Evolutionary conservation across 1,140 invertebrate genomes (phyloP).

Genomic region (Augochlora pura): DNA sequence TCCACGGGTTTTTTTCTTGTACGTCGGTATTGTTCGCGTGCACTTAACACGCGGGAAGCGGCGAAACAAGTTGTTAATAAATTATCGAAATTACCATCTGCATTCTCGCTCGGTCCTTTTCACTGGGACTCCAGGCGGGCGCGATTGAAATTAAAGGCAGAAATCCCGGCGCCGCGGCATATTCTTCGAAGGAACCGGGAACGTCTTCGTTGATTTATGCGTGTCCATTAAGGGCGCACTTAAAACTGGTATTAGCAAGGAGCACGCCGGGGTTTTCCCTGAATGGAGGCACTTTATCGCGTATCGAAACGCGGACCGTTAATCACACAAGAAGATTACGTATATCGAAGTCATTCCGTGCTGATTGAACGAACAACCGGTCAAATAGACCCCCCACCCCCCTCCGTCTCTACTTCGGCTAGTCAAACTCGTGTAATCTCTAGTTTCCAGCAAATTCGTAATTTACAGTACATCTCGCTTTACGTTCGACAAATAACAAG

Average conservation of each 20-base stretch:
- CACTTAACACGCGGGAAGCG: no score
- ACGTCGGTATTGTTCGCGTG: no score
- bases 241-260: slow-evolving; percentile 23
- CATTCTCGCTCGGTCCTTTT: neutral
- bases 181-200: slow-evolving; percentile 17
- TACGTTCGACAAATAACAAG: neutral
- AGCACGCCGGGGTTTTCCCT: neutral
- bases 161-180: slow-evolving; percentile 8
- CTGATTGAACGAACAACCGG: neutral
- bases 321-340: slow-evolving; percentile 11
- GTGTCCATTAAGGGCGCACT: slow-evolving; percentile 27
- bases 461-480: neutral
- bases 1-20: no score
- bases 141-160: slow-evolving; percentile 32
- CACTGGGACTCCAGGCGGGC: neutral
- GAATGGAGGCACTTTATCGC: slow-evolving; percentile 8
- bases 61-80: slow-evolving; percentile 22
- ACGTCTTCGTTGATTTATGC: slow-evolving; percentile 28
- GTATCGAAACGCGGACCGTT: neutral
- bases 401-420: neutral
- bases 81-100: slow-evolving; percentile 6
- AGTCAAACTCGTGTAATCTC: neutral
- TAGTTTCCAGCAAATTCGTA: neutral
- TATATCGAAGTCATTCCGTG: neutral
- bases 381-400: neutral